phyloP scores from a whole-genome alignment of 2,113 vertebrate species.

The Ameiurus melas region DNA sequence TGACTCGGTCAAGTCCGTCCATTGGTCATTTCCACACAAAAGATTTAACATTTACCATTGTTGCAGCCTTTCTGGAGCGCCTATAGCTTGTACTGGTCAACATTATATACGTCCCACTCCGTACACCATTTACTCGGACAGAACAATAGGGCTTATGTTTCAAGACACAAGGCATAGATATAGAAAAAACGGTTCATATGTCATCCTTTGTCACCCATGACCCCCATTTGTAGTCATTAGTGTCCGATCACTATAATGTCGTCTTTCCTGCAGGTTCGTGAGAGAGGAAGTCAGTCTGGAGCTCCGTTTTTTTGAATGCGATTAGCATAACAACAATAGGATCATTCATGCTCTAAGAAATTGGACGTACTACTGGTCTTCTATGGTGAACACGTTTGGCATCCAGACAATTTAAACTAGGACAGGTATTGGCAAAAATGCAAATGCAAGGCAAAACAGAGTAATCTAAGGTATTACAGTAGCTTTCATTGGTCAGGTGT shows the following conservation, averaged over 20 bases:
- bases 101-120: constrained; percentile 51
- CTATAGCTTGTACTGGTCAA: constrained; percentile 49
- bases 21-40: constrained; percentile 36
- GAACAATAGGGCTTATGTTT: constrained; percentile 69
- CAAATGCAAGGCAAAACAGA: constrained; percentile 42
- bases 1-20: constrained; percentile 32
- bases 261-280: constrained; percentile 62
- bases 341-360: constrained; percentile 60
- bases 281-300: constrained; percentile 49
- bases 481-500: constrained; percentile 43
- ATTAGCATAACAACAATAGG: constrained; percentile 64
- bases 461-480: constrained; percentile 18
- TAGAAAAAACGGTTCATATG: constrained; percentile 66
- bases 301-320: constrained; percentile 58
- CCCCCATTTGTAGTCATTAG: constrained; percentile 67
- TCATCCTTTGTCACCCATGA: constrained; percentile 68
- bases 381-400: constrained; percentile 39
- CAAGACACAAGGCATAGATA: constrained; percentile 55
- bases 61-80: constrained; percentile 31
- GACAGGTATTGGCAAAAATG: constrained; percentile 56
- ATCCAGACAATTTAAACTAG: constrained; percentile 43
- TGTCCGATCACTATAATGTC: constrained; percentile 67
- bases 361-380: constrained; percentile 56
- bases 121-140: constrained; percentile 59
- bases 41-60: constrained; percentile 32